Base-by-base conservation (phyloP, 2,797 vertebrate genomes). In the Pipistrellus pygmaeus region DNA sequence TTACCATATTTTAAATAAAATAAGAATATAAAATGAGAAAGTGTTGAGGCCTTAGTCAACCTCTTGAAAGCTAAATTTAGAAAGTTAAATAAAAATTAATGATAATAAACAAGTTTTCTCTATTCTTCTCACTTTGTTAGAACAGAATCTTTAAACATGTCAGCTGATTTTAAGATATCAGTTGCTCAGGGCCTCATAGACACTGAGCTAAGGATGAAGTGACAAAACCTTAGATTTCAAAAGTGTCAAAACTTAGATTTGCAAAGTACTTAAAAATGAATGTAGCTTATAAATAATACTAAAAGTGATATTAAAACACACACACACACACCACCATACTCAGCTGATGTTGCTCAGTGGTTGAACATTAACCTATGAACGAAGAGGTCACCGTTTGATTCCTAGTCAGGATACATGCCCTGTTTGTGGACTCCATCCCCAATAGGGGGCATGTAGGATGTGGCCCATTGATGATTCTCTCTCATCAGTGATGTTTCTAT, bases 1-100 rank as follows among this genome's bases (percentile, higher is more conserved):
- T 72, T 60, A 53, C 23, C 66, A 51, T 41, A 85, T 85, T 88
- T 95, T 85, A 94, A 94, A 85, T 91, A 85, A 82, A 82, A 46
- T 71, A 72, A 48, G 69, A 85, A 44, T 82, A 46, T 85, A 91
- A 38, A 15, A 76, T 38, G 41, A 66, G 93, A 87, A 71, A 57
- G 8, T 92, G 57, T 64, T 51, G 20, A 81, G 27, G 20, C 21
- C 13, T 85, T 90, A 81, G 62, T 60, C 44, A 93, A 88, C 18
- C 14, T 73, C 11, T 51, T 78, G 20, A 75, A 93, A 30, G 15
- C 81, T 82, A 86, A 75, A 64, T 69, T 44, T 94, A 83, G 84
- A 82, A 88, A 93, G 20, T 91, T 73, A 75, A 82, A 32, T 89
- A 62, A 91, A 91, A 95, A 92, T 23, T 60, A 77, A 78, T 62